phyloP scores from a whole-genome alignment of 2,113 vertebrate species.

The Crotophaga sulcirostris region DNA sequence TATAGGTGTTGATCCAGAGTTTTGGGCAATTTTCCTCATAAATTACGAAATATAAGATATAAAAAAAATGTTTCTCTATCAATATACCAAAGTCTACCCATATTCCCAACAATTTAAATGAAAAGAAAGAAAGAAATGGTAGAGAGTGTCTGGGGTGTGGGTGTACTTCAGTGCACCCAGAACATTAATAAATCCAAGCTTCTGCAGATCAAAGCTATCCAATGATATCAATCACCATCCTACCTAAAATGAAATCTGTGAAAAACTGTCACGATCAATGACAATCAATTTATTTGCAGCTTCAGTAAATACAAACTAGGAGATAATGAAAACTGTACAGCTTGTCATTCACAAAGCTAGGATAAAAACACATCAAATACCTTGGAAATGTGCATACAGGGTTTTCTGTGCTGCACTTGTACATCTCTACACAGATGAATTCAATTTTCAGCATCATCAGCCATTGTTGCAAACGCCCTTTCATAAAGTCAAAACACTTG shows the following conservation, averaged over 20 bases:
- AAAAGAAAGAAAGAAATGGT: not conserved
- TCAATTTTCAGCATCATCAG: not conserved
- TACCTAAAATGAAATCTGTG: not conserved
- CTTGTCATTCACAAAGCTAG: not conserved
- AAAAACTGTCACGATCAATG: not conserved
- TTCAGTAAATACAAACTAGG: not conserved
- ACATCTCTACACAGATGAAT: not conserved
- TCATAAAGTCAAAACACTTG: not conserved
- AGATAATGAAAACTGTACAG: not conserved
- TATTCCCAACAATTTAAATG: not conserved
- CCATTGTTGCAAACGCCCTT: not conserved
- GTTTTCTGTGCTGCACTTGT: not conserved
- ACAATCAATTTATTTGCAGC: not conserved
- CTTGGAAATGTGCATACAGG: not conserved
- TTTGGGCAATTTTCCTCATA: not conserved
- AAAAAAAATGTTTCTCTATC: not conserved
- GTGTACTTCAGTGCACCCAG: not conserved
- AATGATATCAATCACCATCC: not conserved
- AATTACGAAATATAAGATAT: not conserved
- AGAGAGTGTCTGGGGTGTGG: rapidly evolving
- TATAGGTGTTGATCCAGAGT: not conserved
- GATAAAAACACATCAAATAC: not conserved
- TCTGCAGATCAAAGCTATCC: not conserved
- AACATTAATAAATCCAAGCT: not conserved
- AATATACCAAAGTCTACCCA: not conserved